Percentiles rank a stretch among this genome's conserved stretches.
phyloP scores from a whole-genome alignment of 2,797 vertebrate genomes.

The Amphiprion clarkii region DNA sequence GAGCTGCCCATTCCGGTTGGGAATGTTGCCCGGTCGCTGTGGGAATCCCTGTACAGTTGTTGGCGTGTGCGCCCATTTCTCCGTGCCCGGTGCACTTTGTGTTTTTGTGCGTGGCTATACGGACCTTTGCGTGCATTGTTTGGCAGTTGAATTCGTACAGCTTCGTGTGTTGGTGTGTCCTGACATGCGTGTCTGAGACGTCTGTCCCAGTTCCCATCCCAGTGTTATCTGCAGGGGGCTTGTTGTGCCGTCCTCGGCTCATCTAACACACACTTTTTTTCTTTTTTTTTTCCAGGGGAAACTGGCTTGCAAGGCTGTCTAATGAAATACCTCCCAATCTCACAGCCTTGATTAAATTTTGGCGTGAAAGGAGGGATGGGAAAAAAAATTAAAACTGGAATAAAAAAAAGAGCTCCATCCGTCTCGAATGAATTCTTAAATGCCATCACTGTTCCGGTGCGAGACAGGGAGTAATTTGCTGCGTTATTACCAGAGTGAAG shows the following conservation, averaged over 20 bases:
- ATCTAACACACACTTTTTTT: conserved; percentile 35
- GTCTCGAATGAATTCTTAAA: conserved; percentile 65
- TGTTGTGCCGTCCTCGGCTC: conserved; percentile 50
- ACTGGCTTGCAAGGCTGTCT: conserved; percentile 5
- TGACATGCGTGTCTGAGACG: conserved; percentile 70
- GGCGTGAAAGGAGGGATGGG: too few relatives aligned
- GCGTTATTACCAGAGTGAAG: conserved; percentile 64
- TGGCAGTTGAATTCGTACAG: conserved; percentile 42
- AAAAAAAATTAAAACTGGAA: conserved; percentile 5
- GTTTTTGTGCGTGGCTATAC: conserved; percentile 43
- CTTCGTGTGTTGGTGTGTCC: conserved; percentile 31
- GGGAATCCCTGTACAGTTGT: conserved; percentile 81
- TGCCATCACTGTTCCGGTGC: conserved; percentile 52
- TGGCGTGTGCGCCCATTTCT: conserved; percentile 16
- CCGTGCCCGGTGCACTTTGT: conserved; percentile 18
- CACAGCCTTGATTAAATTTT: conserved; percentile 45
- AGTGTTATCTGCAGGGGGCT: conserved; percentile 66
- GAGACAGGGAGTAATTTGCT: conserved; percentile 59
- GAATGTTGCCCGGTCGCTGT: conserved; percentile 83
- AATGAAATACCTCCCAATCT: conserved; percentile 23
- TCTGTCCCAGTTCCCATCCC: conserved; percentile 86
- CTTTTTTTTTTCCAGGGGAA: conserved; percentile 10
- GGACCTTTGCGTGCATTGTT: conserved; percentile 52
- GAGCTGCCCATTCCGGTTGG: conserved; percentile 85
- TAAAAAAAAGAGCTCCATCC: conserved; percentile 24